phyloP scores from a whole-genome alignment of 2,888 invertebrate genomes.

The Pelosia muscerda region DNA sequence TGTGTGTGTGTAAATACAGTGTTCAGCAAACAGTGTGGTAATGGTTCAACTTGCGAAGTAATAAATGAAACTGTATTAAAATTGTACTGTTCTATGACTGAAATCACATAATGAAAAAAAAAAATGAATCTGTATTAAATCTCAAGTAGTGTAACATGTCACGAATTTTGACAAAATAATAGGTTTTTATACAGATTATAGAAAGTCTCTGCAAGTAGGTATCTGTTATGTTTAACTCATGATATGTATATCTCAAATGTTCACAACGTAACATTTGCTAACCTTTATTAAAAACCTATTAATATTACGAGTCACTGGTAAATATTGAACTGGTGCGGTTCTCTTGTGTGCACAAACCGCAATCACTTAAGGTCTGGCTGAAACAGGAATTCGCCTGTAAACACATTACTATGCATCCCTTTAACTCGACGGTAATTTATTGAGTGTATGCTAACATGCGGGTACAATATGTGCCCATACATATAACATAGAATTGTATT shows the following conservation, averaged over 20 bases:
- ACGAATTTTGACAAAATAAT: neutral
- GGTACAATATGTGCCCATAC: slow-evolving; percentile 2
- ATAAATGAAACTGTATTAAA: too few species aligned
- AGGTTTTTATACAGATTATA: neutral
- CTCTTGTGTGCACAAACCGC: slow-evolving; percentile 26
- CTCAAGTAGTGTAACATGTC: neutral
- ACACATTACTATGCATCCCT: slow-evolving; percentile 50
- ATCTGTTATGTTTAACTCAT: too few species aligned
- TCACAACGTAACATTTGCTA: neutral
- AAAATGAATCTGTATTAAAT: neutral
- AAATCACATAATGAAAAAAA: neutral
- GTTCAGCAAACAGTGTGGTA: too few species aligned
- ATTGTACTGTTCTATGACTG: too few species aligned
- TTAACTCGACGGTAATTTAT: slow-evolving; percentile 48
- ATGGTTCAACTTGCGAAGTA: too few species aligned
- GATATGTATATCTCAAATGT: neutral
- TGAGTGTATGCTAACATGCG: slow-evolving; percentile 50
- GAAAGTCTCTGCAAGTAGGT: neutral
- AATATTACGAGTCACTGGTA: slow-evolving; percentile 3
- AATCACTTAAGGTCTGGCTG: slow-evolving; percentile 47
- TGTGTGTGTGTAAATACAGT: too few species aligned
- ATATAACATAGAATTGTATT: neutral
- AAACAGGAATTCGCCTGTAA: slow-evolving; percentile 34
- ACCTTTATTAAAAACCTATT: neutral
- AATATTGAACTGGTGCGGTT: neutral